A percentile compares a stretch with the other conserved stretches of the same genome.
phyloP scores from a whole-genome alignment of 2,888 invertebrate species.

The Plebejus melissa region DNA sequence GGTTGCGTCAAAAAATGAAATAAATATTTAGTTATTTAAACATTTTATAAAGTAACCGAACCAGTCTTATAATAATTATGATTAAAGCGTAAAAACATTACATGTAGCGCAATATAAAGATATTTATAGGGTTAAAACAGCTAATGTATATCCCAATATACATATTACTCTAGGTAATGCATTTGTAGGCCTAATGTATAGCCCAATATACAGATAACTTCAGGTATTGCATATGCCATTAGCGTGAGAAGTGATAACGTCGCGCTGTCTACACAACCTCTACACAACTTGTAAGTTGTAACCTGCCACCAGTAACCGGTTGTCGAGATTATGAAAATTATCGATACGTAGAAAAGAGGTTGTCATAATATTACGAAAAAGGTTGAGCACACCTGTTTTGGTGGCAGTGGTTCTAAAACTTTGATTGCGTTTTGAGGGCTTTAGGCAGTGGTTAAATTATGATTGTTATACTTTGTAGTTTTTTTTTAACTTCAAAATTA shows the following conservation, averaged over 20 bases:
- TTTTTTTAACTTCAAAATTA: too few species aligned
- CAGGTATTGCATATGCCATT: not conserved
- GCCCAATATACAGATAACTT: not conserved
- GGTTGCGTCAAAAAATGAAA: not conserved
- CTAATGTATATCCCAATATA: not conserved
- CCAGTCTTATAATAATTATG: not conserved
- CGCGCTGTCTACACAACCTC: not conserved
- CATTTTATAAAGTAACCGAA: not conserved
- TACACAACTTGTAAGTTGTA: not conserved
- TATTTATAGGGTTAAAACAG: too few species aligned
- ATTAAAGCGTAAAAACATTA: too few species aligned
- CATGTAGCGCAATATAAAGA: too few species aligned
- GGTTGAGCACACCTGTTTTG: not conserved
- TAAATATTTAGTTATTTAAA: not conserved
- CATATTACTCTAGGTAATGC: not conserved
- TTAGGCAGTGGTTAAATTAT: too few species aligned
- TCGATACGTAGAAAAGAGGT: not conserved
- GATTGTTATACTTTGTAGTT: too few species aligned
- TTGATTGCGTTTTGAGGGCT: not conserved
- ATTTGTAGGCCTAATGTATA: not conserved
- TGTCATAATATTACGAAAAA: constrained; percentile 16
- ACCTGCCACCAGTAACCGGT: constrained; percentile 14
- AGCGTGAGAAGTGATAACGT: constrained; percentile 9
- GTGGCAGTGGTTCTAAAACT: not conserved
- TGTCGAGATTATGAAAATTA: constrained; percentile 19